Evolutionary conservation across 2,888 invertebrate genomes (phyloP), one percentile per base, ranked within the genome.

Genomic region (Sesamia inferens): DNA sequence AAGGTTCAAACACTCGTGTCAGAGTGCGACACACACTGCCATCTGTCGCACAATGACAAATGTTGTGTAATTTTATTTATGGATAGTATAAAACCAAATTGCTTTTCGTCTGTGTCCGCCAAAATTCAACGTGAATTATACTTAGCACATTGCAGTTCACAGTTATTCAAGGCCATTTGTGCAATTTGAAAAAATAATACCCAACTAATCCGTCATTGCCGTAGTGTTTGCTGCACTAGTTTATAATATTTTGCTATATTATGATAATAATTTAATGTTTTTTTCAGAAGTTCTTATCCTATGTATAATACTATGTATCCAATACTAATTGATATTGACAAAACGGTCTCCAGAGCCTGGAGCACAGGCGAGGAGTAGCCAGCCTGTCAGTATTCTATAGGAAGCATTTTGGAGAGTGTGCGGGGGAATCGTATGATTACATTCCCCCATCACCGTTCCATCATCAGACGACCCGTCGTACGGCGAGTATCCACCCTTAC

Each of bases 1-100:
- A 88, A 88, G 88, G 89, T 89, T 88, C 87, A 88, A 91, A 88
- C 85, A 86, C 86, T 88, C 78, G 84, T 79, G 80, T 71, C 76
- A 78, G 78, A 83, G 69, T 74, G 74, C 69, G 75, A 74, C 66
- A 68, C 71, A 79, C 76, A 69, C 69, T 64, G 77, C 68, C 74
- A 79, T 75, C 68, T 68, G 75, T 72, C 70, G 74, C 76, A 82
- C 79, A 78, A 83, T 86, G 84, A 90, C 87, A 88, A 74, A 69
- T 19, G 31, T 84, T 86, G 73, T 74, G 78, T 82, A 82, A 86
- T 75, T 63, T 79, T 24, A 61, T 31, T 6, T 59, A 44, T 24
- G 24, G 19, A 14, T 24, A 54, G 14, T 74, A 5, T n/a, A 16
- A 64, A n/a, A 39, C n/a, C 16, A 39, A 55, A 14, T 31, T n/a